phyloP scores from a whole-genome alignment of 2,113 vertebrate genomes.

The Chitala chitala region DNA sequence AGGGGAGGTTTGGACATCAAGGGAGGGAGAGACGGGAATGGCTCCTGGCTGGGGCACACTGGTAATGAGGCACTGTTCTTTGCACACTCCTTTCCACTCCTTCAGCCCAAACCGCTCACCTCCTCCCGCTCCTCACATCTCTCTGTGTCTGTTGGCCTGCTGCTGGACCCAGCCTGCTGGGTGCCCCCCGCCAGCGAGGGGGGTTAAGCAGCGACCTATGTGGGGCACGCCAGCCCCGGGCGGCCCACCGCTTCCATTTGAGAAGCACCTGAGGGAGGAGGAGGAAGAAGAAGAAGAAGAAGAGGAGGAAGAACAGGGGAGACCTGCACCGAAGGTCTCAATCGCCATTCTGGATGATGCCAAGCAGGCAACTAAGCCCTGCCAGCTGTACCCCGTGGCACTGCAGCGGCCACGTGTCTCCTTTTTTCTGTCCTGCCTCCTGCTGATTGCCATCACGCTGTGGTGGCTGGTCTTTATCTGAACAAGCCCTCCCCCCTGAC shows the following conservation, averaged over 20 bases:
- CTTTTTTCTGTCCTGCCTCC: slow-evolving; percentile 77
- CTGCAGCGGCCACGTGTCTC: slow-evolving; percentile 67
- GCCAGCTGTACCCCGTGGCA: slow-evolving; percentile 64
- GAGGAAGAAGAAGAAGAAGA: slow-evolving; percentile 41
- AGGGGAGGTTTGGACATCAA: not conserved
- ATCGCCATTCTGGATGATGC: slow-evolving; percentile 71
- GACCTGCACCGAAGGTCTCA: slow-evolving; percentile 67
- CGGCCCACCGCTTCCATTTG: slow-evolving; percentile 39
- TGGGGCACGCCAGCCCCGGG: slow-evolving; percentile 60
- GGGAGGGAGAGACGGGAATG: slow-evolving; percentile 11
- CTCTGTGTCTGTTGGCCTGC: slow-evolving; percentile 84
- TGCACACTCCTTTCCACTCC: slow-evolving; percentile 66
- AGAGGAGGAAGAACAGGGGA: slow-evolving; percentile 53
- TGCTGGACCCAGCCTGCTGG: slow-evolving; percentile 75
- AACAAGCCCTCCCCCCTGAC: not conserved
- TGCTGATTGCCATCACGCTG: slow-evolving; percentile 73
- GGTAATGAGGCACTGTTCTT: slow-evolving; percentile 35
- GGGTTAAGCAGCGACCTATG: slow-evolving; percentile 74
- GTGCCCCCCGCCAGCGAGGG: slow-evolving; percentile 70
- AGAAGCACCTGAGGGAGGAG: slow-evolving; percentile 38
- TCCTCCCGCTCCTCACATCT: slow-evolving; percentile 82
- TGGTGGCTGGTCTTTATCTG: slow-evolving; percentile 86
- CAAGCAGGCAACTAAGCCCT: slow-evolving; percentile 59
- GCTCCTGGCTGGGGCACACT: not conserved
- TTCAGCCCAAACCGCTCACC: slow-evolving; percentile 20